Evolutionary conservation across 2,797 vertebrate genomes (phyloP), one percentile per base, ranked within the genome.

Genomic region (Hoplostethus mediterraneus): DNA sequence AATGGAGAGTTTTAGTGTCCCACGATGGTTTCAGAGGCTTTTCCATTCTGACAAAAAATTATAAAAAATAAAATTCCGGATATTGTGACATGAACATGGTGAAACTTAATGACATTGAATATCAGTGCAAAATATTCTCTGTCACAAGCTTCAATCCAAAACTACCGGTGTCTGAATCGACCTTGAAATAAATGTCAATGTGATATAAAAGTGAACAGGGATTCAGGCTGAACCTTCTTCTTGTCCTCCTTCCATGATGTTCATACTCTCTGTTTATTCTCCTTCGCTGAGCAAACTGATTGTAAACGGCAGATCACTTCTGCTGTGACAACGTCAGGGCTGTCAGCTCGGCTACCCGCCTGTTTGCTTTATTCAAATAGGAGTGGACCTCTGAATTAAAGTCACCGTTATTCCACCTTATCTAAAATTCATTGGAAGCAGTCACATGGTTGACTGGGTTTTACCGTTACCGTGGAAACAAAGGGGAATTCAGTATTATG

Each of bases 321-420:
- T 95, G 94, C 94, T 94, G 95, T 95, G 96, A 96, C 96, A 95
- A 95, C 96, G 95, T 96, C 95, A 96, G 94, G 94, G 95, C 95
- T 95, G 95, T 95, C 95, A 96, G 93, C 94, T 47, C 67, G 94
- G 92, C 95, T 95, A 94, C 93, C 94, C 94, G 90, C 88, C 84
- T 96, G 95, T 96, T 96, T 96, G 94, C 95, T 96, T 96, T 96
- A 96, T 96, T 96, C 95, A 96, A 95, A 96, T 95, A 96, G 94
- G 92, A 94, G 93, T 89, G 92, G 94, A 95, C 95, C 93, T 95
- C 95, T 95, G 95, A 95, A 95, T 95, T 95, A 95, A 96, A 96
- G 95, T 96, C 96, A 94, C 95, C 94, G 95, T 94, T 13, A 38
- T 28, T 28, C 28, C 28, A 91, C 93, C 95, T 96, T 96, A 96